Conservation (phyloP, 2,797 vertebrate genomes). For the Falco cherrug region DNA sequence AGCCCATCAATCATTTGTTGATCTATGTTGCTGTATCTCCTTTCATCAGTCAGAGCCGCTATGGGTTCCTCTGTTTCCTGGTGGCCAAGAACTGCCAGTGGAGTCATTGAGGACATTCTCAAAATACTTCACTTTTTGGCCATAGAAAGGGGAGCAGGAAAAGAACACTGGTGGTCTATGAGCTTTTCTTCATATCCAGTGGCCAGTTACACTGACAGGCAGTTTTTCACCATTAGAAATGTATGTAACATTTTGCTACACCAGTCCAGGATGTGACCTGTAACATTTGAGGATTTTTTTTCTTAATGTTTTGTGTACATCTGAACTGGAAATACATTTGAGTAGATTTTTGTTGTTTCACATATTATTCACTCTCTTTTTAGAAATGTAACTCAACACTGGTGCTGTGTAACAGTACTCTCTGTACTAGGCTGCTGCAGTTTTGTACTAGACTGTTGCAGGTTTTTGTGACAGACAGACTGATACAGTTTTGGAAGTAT, state of each 20-base stretch:
- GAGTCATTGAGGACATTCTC: not conserved
- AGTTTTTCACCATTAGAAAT: not conserved
- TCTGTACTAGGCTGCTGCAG: not conserved
- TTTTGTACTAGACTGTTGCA: not conserved
- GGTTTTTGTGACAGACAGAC: not conserved
- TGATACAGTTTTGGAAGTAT: not conserved
- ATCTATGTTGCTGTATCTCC: not conserved
- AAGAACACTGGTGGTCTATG: not conserved
- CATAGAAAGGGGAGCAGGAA: not conserved
- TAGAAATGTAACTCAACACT: not conserved
- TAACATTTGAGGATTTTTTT: not conserved
- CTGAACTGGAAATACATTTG: not conserved
- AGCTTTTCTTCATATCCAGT: not conserved
- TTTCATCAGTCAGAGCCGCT: not conserved
- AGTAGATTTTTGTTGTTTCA: not conserved
- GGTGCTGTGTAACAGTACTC: not conserved
- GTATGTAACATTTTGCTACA: not conserved
- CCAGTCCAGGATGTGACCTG: not conserved
- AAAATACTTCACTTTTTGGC: not conserved
- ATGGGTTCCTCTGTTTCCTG: not conserved
- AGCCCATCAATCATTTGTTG: not conserved
- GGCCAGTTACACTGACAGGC: not conserved
- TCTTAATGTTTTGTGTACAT: not conserved
- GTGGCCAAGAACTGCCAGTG: not conserved
- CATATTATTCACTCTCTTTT: not conserved